Conservation (phyloP, 2,888 invertebrate genomes). For the Steinernema scapterisci region DNA sequence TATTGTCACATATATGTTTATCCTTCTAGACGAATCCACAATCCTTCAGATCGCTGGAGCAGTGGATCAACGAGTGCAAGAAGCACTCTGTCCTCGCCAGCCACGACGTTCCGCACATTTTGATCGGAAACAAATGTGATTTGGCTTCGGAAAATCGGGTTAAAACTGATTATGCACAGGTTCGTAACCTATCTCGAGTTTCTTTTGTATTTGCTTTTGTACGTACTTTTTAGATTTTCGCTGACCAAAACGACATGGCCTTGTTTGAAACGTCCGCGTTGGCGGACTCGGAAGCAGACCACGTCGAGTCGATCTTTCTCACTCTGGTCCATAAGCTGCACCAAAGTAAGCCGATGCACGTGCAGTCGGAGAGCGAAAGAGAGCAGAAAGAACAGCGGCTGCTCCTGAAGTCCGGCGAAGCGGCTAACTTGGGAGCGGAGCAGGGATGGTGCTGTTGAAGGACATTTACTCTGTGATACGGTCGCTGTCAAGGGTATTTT, state of each 20-base stretch:
- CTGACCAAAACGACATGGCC: conserved; percentile 74
- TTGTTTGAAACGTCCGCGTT: conserved; percentile 83
- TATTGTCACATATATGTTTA: no score
- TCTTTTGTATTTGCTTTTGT: no score
- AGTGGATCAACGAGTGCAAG: conserved; percentile 79
- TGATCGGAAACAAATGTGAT: conserved; percentile 83
- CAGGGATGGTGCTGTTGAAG: conserved; percentile 63
- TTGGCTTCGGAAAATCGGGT: conserved; percentile 73
- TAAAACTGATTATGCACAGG: conserved; percentile 77
- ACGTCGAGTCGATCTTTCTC: conserved; percentile 82
- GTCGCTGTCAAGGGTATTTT: neutral
- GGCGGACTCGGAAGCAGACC: conserved; percentile 73
- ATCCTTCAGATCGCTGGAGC: conserved; percentile 71
- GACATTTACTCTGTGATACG: neutral
- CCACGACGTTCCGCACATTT: conserved; percentile 75
- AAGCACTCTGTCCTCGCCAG: conserved; percentile 69
- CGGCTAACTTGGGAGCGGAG: conserved; percentile 50
- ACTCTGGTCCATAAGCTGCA: conserved; percentile 80
- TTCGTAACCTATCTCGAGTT: conserved; percentile 34
- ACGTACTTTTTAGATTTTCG: conserved; percentile 72
- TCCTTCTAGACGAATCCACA: conserved; percentile 38
- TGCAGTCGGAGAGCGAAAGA: conserved; percentile 62
- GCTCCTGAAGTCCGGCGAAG: conserved; percentile 61
- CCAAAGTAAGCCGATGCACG: conserved; percentile 73
- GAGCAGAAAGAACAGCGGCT: conserved; percentile 56